Percentiles rank a stretch among this genome's conserved stretches.
Conservation (phyloP, 2,797 vertebrate species). For the Halcyon smyrnensis region DNA sequence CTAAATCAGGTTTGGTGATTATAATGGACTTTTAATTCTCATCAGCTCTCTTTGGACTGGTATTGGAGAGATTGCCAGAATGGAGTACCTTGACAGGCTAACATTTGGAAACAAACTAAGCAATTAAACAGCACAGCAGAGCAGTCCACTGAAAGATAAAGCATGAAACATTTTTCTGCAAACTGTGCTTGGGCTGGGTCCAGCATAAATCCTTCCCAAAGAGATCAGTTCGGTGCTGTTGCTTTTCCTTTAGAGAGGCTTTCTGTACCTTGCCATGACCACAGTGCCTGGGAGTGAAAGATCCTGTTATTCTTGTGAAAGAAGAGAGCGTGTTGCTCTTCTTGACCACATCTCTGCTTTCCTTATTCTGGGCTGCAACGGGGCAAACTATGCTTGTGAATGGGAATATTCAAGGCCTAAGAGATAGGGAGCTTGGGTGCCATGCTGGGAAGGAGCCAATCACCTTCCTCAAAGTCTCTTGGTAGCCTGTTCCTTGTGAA, state of each 20-base stretch:
- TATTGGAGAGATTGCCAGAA: neutral
- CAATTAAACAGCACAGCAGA: neutral
- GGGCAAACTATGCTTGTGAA: neutral
- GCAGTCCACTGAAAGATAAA: neutral
- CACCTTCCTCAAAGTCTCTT: neutral
- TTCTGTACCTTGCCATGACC: neutral
- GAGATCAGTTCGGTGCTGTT: neutral
- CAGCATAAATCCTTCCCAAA: neutral
- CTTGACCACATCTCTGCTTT: neutral
- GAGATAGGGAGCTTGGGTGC: neutral
- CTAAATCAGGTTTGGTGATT: neutral
- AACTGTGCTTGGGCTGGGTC: neutral
- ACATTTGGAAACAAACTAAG: neutral
- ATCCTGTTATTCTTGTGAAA: neutral
- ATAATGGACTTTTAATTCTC: neutral
- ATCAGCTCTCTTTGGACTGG: neutral
- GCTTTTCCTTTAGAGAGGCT: neutral
- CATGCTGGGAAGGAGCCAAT: neutral
- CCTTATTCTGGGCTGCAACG: neutral
- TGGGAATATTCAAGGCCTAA: neutral
- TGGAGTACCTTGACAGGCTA: neutral
- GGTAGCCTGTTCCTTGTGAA: constrained; percentile 22
- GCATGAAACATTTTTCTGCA: neutral
- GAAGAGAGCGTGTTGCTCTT: neutral
- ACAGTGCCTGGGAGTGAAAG: neutral